phyloP scores from a whole-genome alignment of 2,113 vertebrate species.

The Heptranchias perlo region DNA sequence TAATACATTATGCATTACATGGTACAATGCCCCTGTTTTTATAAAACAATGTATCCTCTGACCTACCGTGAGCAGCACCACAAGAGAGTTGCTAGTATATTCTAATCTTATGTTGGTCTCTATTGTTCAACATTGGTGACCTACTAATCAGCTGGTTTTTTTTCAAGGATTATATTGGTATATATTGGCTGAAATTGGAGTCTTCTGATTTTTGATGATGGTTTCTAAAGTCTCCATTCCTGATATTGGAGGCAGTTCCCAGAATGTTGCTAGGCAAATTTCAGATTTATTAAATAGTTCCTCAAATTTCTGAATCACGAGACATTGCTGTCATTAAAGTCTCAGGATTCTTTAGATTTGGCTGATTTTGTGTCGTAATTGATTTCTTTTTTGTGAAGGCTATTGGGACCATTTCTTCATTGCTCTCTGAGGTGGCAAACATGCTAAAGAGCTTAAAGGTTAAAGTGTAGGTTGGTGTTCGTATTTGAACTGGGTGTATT shows the following conservation, averaged over 20 bases:
- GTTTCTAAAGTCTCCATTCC: not conserved
- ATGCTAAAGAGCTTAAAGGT: not conserved
- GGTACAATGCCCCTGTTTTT: not conserved
- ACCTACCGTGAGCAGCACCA: not conserved
- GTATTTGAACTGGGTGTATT: not conserved
- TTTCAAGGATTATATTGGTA: not conserved
- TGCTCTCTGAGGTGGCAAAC: not conserved
- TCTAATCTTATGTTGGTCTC: not conserved
- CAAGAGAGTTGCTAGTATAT: not conserved
- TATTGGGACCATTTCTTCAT: not conserved
- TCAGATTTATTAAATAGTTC: not conserved
- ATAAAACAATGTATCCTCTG: not conserved
- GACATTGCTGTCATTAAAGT: not conserved
- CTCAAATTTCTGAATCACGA: not conserved
- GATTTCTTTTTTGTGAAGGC: not conserved
- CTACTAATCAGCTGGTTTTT: not conserved
- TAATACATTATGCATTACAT: not conserved
- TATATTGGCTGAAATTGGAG: too few species aligned
- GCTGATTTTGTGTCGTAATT: not conserved
- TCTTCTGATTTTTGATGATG: not conserved
- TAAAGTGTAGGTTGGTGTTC: not conserved
- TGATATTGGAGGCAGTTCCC: not conserved
- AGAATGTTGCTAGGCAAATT: not conserved
- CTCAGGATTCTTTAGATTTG: not conserved
- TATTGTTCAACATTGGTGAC: not conserved